phyloP scores from a whole-genome alignment of 2,888 invertebrate genomes.

The Drosophila sordidula region DNA sequence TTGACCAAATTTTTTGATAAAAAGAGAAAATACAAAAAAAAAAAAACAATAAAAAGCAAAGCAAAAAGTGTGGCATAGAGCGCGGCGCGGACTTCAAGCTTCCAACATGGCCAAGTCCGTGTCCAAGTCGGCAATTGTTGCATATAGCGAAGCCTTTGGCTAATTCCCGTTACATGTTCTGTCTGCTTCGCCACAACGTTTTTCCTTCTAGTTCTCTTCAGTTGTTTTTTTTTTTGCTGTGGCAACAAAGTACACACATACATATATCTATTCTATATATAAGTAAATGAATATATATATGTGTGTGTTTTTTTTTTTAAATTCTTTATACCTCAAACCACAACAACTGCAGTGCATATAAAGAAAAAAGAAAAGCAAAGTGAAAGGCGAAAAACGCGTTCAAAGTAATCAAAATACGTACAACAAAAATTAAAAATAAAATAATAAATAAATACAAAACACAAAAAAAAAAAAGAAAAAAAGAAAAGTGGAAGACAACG shows the following conservation, averaged over 20 bases:
- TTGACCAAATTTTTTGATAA: not conserved
- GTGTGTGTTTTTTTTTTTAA: conserved; percentile 10
- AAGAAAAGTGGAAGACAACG: conserved; percentile 30
- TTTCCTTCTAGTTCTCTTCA: conserved; percentile 10
- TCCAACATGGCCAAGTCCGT: conserved; percentile 31
- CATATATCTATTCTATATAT: conserved; percentile 14
- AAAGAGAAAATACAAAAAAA: conserved; percentile 8
- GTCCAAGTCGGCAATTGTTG: conserved; percentile 70
- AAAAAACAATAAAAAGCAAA: conserved; percentile 18
- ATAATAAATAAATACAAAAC: conserved; percentile 19
- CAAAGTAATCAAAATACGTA: conserved; percentile 53
- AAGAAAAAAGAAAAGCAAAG: conserved; percentile 31
- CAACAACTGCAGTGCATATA: conserved; percentile 51
- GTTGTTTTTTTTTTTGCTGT: conserved; percentile 39
- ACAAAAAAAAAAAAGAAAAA: too few relatives aligned
- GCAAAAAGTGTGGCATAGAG: conserved; percentile 32
- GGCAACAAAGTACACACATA: conserved; percentile 5
- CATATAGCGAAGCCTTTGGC: conserved; percentile 43
- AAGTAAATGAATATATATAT: conserved; percentile 1
- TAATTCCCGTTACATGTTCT: conserved; percentile 20
- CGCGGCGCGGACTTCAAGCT: conserved; percentile 29
- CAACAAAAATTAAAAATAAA: conserved; percentile 17
- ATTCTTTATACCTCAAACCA: conserved; percentile 4
- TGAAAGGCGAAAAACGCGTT: conserved; percentile 65
- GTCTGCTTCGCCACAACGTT: not conserved